Evolutionary conservation across 2,888 invertebrate species (phyloP).

Genomic region (Callimorpha dominula): DNA sequence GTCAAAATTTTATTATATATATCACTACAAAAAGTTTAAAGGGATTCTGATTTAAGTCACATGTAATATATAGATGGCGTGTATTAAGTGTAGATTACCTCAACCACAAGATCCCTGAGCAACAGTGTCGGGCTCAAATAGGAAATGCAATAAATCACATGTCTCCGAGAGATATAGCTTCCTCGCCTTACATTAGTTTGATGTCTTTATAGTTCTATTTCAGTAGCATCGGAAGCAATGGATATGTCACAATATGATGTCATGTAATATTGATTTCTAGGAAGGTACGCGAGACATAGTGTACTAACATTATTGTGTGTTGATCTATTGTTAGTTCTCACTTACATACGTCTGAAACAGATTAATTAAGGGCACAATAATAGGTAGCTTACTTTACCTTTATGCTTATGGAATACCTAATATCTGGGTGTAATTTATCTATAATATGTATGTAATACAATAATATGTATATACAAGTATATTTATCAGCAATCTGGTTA

Average conservation of each 20-base stretch:
- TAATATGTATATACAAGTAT: too few species aligned
- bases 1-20: too few species aligned
- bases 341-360: background rate
- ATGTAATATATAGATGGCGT: background rate
- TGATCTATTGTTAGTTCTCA: background rate
- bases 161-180: constrained; percentile 59
- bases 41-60: background rate
- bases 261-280: background rate
- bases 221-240: constrained; percentile 20
- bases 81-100: constrained; percentile 5
- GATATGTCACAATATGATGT: constrained; percentile 11
- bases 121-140: constrained; percentile 32
- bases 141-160: constrained; percentile 60
- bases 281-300: background rate
- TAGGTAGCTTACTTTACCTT: too few species aligned
- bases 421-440: too few species aligned
- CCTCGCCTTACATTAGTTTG: constrained; percentile 38
- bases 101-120: constrained; percentile 10
- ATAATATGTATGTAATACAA: too few species aligned
- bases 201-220: constrained; percentile 7
- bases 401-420: too few species aligned
- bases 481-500: too few species aligned
- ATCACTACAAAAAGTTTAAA: background rate
- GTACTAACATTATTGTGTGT: background rate
- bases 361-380: background rate